phyloP scores from a whole-genome alignment of 2,888 invertebrate genomes.

The Oscheius sp. region DNA sequence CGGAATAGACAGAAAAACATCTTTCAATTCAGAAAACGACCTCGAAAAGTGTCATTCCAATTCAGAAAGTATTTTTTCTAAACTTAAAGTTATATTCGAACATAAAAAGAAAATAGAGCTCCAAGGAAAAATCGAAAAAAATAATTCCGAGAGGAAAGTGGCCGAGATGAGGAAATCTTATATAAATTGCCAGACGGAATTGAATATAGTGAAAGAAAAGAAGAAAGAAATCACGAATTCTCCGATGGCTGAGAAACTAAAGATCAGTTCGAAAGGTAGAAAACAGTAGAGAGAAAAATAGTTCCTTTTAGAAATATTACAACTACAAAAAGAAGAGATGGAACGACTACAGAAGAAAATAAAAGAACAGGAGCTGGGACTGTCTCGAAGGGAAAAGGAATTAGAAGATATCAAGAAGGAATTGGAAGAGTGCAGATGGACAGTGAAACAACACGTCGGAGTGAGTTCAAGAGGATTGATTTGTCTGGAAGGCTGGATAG shows the following conservation, averaged over 20 bases:
- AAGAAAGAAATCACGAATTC: background rate
- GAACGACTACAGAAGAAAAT: background rate
- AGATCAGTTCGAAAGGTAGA: constrained; percentile 1
- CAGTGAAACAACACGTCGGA: constrained; percentile 28
- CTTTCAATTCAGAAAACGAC: constrained; percentile 13
- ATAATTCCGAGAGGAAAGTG: constrained; percentile 6
- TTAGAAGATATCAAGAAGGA: background rate
- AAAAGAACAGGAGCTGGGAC: background rate
- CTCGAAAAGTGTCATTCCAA: constrained; percentile 9
- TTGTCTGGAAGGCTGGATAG: background rate
- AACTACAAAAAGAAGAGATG: constrained; percentile 8
- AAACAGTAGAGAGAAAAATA: background rate
- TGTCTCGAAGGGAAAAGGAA: background rate
- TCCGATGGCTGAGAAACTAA: background rate
- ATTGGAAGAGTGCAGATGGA: constrained; percentile 17
- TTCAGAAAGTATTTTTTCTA: constrained; percentile 26
- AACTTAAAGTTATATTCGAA: constrained; percentile 19
- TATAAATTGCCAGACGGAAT: constrained; percentile 1
- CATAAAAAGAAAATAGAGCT: constrained; percentile 22
- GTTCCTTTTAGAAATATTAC: background rate
- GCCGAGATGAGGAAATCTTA: constrained; percentile 7
- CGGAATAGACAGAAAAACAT: background rate
- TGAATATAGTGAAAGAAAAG: background rate
- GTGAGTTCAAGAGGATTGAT: constrained; percentile 11
- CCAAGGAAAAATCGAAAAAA: background rate